phyloP scores from a whole-genome alignment of 2,113 vertebrate genomes.

The Anhinga anhinga region DNA sequence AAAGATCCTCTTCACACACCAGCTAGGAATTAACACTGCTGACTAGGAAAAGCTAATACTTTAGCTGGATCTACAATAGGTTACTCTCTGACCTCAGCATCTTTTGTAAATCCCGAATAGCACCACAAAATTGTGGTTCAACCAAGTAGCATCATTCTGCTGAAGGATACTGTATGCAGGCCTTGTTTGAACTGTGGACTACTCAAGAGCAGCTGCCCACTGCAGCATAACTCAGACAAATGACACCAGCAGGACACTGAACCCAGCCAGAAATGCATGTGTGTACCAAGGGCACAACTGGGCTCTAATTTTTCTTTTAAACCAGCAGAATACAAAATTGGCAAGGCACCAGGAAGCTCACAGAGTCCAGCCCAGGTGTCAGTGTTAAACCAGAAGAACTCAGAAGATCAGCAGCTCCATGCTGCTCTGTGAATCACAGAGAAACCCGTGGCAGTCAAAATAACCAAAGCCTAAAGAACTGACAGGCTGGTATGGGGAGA shows the following conservation, averaged over 20 bases:
- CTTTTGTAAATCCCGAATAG: neutral
- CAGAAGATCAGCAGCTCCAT: neutral
- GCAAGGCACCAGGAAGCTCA: neutral
- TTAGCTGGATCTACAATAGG: neutral
- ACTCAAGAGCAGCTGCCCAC: neutral
- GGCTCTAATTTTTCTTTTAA: neutral
- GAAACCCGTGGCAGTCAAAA: neutral
- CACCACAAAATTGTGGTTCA: neutral
- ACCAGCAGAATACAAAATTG: neutral
- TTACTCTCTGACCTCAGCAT: neutral
- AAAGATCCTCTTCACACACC: neutral
- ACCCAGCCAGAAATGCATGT: neutral
- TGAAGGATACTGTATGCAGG: neutral
- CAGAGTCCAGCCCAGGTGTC: neutral
- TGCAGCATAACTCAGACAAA: neutral
- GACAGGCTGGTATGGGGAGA: neutral
- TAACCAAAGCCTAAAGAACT: neutral
- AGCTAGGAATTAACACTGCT: neutral
- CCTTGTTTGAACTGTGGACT: neutral
- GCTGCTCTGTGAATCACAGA: neutral
- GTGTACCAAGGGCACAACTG: neutral
- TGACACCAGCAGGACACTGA: neutral
- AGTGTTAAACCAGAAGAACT: neutral
- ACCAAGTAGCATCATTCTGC: neutral
- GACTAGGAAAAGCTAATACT: neutral